These are phyloP conservation scores for Miltochrista miniata DNA, from an alignment of 2,888 invertebrate species.

Conservation along the genomic window DNA sequence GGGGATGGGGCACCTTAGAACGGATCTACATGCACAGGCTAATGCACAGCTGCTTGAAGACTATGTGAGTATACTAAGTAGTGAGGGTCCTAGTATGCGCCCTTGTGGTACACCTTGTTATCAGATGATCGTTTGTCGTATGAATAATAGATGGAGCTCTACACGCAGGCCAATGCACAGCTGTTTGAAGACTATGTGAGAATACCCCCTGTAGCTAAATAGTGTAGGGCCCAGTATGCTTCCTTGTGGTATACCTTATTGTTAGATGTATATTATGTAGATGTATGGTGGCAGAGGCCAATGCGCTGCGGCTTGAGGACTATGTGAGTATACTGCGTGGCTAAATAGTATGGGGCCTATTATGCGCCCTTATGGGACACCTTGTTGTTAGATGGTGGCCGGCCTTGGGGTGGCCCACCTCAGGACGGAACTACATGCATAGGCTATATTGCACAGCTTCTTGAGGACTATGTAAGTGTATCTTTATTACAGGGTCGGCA, in stretches of 20 bases:
- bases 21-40: conserved; percentile 82
- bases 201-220: not conserved
- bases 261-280: too few relatives aligned
- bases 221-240: too few relatives aligned
- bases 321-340: too few relatives aligned
- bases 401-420: conserved; percentile 94
- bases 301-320: conserved; percentile 42
- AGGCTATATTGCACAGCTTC: conserved; percentile 56
- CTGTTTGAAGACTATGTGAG: not conserved
- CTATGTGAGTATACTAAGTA: conserved; percentile 42
- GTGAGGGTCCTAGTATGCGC: too few relatives aligned
- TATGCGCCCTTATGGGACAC: too few relatives aligned
- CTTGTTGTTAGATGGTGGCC: too few relatives aligned
- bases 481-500: too few relatives aligned
- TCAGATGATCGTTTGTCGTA: too few relatives aligned
- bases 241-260: too few relatives aligned
- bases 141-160: not conserved
- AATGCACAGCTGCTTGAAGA: conserved; percentile 50
- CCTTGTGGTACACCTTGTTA: too few relatives aligned
- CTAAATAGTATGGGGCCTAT: too few relatives aligned
- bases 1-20: conserved; percentile 95
- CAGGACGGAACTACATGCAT: conserved; percentile 87
- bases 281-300: too few relatives aligned
- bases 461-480: conserved; percentile 50
- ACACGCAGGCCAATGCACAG: not conserved